A percentile compares a stretch with the other conserved stretches of the same genome.
Conservation (phyloP, 2,113 vertebrate genomes). For the Helogale parvula region DNA sequence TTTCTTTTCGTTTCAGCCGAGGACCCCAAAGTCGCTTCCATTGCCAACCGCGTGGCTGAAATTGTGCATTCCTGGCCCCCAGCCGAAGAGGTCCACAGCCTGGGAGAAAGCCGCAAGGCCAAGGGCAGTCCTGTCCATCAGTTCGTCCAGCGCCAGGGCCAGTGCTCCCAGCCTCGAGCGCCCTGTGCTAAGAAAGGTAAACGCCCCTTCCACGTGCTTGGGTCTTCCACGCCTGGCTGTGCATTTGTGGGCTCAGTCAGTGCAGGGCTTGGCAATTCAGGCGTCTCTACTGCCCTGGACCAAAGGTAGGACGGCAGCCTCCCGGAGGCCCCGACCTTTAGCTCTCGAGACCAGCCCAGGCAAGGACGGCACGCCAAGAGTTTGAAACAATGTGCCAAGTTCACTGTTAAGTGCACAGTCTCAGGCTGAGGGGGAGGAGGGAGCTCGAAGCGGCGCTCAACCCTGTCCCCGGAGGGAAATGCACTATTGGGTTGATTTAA, state of each 20-base stretch:
- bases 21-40: constrained; percentile 65
- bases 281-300: background rate
- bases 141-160: rapidly evolving
- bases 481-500: background rate
- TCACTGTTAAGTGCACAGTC: background rate
- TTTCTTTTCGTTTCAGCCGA: constrained; percentile 58
- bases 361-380: too few species aligned
- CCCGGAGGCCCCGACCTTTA: background rate
- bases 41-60: constrained; percentile 75
- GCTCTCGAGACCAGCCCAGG: background rate
- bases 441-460: background rate
- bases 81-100: background rate
- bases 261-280: background rate
- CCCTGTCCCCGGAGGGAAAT: background rate
- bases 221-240: background rate
- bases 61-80: constrained; percentile 76
- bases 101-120: background rate
- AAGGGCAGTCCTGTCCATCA: rapidly evolving
- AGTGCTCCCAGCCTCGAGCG: rapidly evolving
- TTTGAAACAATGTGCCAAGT: background rate
- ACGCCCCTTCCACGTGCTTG: background rate
- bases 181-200: constrained; percentile 64
- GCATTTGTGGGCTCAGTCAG: background rate
- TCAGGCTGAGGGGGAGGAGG: background rate
- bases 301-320: background rate